phyloP scores from a whole-genome alignment of 2,888 invertebrate species.

The Spialia ferax region DNA sequence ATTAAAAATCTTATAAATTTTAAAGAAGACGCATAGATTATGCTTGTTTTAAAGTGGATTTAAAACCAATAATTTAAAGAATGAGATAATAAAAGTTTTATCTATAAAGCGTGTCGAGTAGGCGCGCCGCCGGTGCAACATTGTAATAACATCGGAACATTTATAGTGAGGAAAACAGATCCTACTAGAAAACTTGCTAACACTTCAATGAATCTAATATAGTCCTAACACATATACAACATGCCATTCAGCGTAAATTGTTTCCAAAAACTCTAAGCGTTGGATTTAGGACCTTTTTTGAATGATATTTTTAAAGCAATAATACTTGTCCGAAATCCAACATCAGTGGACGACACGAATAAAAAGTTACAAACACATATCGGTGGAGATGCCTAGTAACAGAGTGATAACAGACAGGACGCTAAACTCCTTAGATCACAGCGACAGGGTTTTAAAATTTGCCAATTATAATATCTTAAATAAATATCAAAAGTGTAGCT shows the following conservation, averaged over 20 bases:
- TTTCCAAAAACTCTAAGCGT: slow-evolving; percentile 41
- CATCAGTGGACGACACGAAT: slow-evolving; percentile 48
- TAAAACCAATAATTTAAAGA: slow-evolving; percentile 25
- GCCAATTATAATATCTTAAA: neutral
- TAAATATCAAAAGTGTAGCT: neutral
- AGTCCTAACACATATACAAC: slow-evolving; percentile 67
- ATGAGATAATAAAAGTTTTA: slow-evolving; percentile 38
- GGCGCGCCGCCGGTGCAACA: slow-evolving; percentile 51
- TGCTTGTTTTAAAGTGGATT: slow-evolving; percentile 18
- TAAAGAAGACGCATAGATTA: slow-evolving; percentile 16
- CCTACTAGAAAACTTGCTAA: slow-evolving; percentile 42
- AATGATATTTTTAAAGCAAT: neutral
- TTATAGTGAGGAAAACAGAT: slow-evolving; percentile 37
- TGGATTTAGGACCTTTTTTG: slow-evolving; percentile 26
- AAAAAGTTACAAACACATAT: slow-evolving; percentile 60
- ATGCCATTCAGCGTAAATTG: slow-evolving; percentile 65
- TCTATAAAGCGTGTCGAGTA: slow-evolving; percentile 51
- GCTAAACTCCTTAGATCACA: slow-evolving; percentile 48
- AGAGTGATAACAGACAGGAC: slow-evolving; percentile 65
- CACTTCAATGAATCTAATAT: slow-evolving; percentile 43
- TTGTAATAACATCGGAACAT: slow-evolving; percentile 41
- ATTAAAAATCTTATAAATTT: slow-evolving; percentile 17
- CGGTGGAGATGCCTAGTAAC: slow-evolving; percentile 68
- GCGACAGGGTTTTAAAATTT: slow-evolving; percentile 47
- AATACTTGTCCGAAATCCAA: slow-evolving; percentile 45